Percentiles rank a stretch among this genome's conserved stretches.
phyloP scores from a whole-genome alignment of 2,797 vertebrate species.

The Tokudaia tokunoshimensis region DNA sequence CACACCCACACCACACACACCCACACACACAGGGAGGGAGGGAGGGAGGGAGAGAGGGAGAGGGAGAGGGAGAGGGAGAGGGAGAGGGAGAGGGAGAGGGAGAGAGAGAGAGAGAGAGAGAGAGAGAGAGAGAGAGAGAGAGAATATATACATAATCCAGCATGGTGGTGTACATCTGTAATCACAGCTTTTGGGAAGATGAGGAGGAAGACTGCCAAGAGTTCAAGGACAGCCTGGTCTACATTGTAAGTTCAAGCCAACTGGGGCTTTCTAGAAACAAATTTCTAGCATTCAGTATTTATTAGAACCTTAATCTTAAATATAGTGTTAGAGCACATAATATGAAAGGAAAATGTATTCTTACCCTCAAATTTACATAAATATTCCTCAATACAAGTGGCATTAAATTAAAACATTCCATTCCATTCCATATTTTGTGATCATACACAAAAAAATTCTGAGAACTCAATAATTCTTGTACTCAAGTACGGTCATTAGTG shows the following conservation, averaged over 20 bases:
- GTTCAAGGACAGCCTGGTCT: background rate
- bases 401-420: slow-evolving; percentile 48
- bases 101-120: too few relatives aligned
- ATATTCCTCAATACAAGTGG: slow-evolving; percentile 19
- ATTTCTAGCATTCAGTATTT: slow-evolving; percentile 9
- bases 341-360: slow-evolving; percentile 12
- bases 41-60: too few relatives aligned
- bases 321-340: background rate
- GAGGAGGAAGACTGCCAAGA: background rate
- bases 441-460: slow-evolving; percentile 34
- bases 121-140: too few relatives aligned
- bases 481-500: background rate
- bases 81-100: too few relatives aligned
- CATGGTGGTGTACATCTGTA: background rate
- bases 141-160: background rate
- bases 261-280: background rate
- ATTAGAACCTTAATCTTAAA: slow-evolving; percentile 42
- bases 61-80: too few relatives aligned
- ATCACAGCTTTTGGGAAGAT: background rate
- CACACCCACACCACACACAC: background rate
- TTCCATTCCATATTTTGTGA: slow-evolving; percentile 21
- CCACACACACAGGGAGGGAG: background rate
- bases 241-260: background rate
- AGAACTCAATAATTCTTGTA: background rate
- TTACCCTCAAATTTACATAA: background rate